Conservation (phyloP, 1,140 invertebrate species). For the Lethocerus indicus region DNA sequence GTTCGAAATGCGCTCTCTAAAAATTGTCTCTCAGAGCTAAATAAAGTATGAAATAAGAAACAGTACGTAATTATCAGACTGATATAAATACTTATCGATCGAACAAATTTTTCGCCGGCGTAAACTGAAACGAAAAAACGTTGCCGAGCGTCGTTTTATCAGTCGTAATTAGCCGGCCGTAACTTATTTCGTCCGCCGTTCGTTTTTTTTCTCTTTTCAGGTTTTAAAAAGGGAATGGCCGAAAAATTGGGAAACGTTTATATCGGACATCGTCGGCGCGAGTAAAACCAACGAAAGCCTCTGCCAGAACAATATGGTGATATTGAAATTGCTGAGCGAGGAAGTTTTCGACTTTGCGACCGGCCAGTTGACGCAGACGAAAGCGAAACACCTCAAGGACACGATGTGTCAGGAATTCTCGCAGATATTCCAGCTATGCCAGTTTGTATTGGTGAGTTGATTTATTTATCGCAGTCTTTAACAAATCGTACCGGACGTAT, state of each 20-base stretch:
- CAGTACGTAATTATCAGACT: no score
- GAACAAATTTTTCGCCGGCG: no score
- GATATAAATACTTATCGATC: no score
- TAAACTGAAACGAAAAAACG: no score
- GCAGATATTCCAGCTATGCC: conserved; percentile 93
- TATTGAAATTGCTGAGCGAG: conserved; percentile 92
- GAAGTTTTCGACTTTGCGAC: conserved; percentile 97
- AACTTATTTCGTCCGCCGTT: no score
- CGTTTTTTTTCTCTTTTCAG: conserved; percentile 31
- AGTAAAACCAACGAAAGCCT: conserved; percentile 97
- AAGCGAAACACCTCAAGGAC: conserved; percentile 98
- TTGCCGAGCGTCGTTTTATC: no score
- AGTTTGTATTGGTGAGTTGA: conserved; percentile 70
- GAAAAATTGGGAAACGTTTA: conserved; percentile 98
- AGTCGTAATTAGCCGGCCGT: no score
- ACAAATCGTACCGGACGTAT: no score
- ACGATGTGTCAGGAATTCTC: conserved; percentile 99
- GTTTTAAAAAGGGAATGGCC: conserved; percentile 99
- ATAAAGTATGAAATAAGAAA: no score
- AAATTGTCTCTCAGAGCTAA: no score
- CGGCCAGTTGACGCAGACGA: conserved; percentile 95
- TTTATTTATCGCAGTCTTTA: no score
- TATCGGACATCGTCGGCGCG: conserved; percentile 95
- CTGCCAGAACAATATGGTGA: conserved; percentile 99
- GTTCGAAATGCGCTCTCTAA: no score